Base-by-base conservation (phyloP, 2,797 vertebrate species). In the Odontamblyopus rebecca region DNA sequence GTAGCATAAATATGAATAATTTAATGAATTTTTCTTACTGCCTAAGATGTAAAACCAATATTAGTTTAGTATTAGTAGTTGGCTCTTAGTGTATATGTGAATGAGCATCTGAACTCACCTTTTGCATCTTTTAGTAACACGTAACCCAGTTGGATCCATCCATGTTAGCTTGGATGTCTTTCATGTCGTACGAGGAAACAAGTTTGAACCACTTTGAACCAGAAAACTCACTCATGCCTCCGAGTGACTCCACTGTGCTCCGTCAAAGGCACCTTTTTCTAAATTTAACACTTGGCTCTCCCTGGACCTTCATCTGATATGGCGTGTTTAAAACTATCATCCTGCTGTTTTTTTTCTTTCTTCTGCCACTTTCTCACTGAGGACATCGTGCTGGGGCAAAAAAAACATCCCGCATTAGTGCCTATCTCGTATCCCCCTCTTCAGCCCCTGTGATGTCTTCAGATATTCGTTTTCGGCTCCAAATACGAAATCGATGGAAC, bases 221-320 rank as follows among this genome's bases (percentile, higher is more conserved):
- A 57, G 56, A 59, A 53, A 65, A 71, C 41, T 5, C 26, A 67
- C 57, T 67, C 70, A 54, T 41, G 29, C 38, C 57, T 71, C 59
- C 35, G 44, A 61, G 48, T 23, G 53, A 62, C 61, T 62, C 27
- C 48, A 0, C 18, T 19, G 29, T 29, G 41, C 29, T 15, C 57
- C 23, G 57, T 68, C 30, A 68, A 50, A 67, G 50, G 57, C 27
- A 68, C 35, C 69, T 71, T 76, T 48, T 57, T 68, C 74, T 68
- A 38, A 57, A 68, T 68, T 67, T 57, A 38, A 57, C 74, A 63
- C 0, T 62, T 38, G 19, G 6, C 44, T 69, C 44, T 69, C 27
- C 26, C 44, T 4, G 1, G 11, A 54, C 65, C 50, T 68, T 56
- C 69, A 67, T 70, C 63, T 53, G 56, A 61, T 70, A 41, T 12